Evolutionary conservation across 2,888 invertebrate genomes (phyloP), one percentile per base, ranked within the genome.

Genomic region (Lochmaea crataegi): DNA sequence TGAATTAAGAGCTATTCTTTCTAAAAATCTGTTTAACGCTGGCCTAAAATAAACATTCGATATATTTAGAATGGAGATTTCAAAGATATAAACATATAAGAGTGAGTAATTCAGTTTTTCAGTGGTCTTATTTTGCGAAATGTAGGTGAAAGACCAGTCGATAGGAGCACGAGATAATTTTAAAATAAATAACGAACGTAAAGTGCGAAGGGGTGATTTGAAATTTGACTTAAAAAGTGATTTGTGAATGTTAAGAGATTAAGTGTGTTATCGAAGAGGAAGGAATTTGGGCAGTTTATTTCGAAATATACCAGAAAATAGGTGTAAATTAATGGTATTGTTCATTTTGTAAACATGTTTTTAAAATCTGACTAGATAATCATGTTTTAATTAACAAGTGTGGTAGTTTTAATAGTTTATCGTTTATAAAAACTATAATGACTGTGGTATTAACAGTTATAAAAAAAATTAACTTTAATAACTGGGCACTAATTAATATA

Each of bases 21-120:
- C 72, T 61, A 61, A 63, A 48, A 56, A 60, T 64, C 65, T 42
- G 61, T 74, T 69, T 51, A 65, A 22, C 69, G 57, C 68, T 56
- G 67, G 81, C 84, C 83, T 80, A 81, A 85, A 85, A 84, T 84
- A 84, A 82, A 81, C 80, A 73, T 61, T 72, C 81, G 83, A 81
- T 84, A 84, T 83, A 82, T 82, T 84, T 85, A 84, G 85, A 71
- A 74, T 71, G 75, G 71, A 77, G 77, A 85, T 84, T 82, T 80
- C 78, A 79, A 82, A 84, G 83, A 84, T 83, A 83, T 82, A 83
- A 83, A 78, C 78, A 78, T 72, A 60, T 61, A 67, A 68, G 68
- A 74, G 69, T 70, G 74, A 71, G 75, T 67, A 71, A 75, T 72
- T 66, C 73, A 69, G 45, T 76, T 69, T 68, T 64, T 65, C 70